phyloP scores from a whole-genome alignment of 2,113 vertebrate genomes.

The Megalops atlanticus region DNA sequence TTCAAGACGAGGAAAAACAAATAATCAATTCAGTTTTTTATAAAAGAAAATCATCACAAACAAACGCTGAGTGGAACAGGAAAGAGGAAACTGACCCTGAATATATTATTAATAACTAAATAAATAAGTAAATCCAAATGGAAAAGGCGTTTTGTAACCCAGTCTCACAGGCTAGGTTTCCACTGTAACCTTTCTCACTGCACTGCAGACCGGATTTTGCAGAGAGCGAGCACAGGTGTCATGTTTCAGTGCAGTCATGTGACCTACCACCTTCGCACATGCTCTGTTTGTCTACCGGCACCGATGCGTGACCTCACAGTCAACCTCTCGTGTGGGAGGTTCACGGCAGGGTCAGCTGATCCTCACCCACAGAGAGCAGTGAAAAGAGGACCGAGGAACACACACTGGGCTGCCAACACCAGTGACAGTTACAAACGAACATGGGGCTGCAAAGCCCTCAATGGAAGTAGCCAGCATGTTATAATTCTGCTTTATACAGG shows the following conservation, averaged over 20 bases:
- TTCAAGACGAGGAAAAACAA: not conserved
- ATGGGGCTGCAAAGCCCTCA: not conserved
- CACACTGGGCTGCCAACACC: not conserved
- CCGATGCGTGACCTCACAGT: not conserved
- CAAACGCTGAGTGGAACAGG: not conserved
- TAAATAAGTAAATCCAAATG: no score
- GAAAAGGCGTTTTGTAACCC: no score
- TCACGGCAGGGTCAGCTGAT: not conserved
- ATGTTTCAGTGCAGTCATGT: not conserved
- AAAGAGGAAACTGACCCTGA: not conserved
- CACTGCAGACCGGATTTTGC: not conserved
- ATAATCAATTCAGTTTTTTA: not conserved
- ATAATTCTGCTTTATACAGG: not conserved
- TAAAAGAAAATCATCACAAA: no score
- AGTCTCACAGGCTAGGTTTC: not conserved
- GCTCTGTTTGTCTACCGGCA: not conserved
- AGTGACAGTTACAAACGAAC: not conserved
- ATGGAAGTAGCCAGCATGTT: not conserved
- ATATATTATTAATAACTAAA: no score
- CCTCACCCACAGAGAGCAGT: not conserved
- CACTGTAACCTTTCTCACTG: not conserved
- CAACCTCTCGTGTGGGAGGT: not conserved
- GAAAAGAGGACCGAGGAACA: not conserved
- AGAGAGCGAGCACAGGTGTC: not conserved
- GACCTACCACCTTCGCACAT: not conserved